Base-by-base conservation (phyloP, 2,888 invertebrate genomes). In the Sylvicola cinctus region DNA sequence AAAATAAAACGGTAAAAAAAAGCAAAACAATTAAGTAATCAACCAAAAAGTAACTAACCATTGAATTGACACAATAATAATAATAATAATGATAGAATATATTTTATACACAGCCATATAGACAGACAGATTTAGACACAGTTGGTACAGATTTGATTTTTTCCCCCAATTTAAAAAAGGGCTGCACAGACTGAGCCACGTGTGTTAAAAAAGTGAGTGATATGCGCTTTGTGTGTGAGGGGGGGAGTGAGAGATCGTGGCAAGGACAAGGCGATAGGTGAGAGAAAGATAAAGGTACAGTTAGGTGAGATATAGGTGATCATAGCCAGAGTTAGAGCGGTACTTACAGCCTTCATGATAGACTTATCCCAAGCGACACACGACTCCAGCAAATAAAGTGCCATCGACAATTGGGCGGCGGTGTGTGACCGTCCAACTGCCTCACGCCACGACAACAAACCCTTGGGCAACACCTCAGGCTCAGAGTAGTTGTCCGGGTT, bases 351-450 rank as follows among this genome's bases (percentile, higher is more conserved):
- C 70, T 93, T 91, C 93, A 96, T 93, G 51, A 93, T 85, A 63
- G 91, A 91, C 65, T 93, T 91, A 62, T 96, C 95, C 96, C 96
- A 96, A 27, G 93, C 91, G 46, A 96, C 85, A 52, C 80, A 81
- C 3, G 79, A 75, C 53, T 93, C 90, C 43, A 96, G 62, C 46
- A 85, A 80, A 49, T 85, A 80, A 38, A 90, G 65, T 45, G 84
- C 77, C 74, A 90, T 77, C 15, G 85, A 81, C 16, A 95, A 63
- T 51, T 95, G 93, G 0, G 91, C 83, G 0, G 90, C 76, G 0
- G 88, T 88, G 46, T 71, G 74, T 31, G 87, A 79, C 33, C 79
- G 71, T 2, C 71, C 62, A 0, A 93, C 79, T 0, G 85, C 90
- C 44, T 84, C 83, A 1, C 93, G 74, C 96, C 96, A 96, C 16